Evolutionary conservation across 2,888 invertebrate genomes (phyloP).

Genomic region (Galerucella calmariensis): DNA sequence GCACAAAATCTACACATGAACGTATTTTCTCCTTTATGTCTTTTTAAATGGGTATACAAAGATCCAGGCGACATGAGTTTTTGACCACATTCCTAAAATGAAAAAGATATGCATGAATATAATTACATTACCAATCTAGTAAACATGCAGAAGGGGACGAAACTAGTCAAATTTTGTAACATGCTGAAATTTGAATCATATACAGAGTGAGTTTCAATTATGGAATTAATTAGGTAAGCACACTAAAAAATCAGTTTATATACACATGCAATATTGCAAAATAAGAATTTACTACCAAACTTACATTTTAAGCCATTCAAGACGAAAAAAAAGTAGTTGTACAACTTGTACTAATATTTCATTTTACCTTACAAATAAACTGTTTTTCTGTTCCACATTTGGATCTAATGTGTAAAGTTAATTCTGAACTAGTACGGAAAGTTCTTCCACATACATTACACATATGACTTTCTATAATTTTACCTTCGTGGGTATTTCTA

Average conservation of each 20-base stretch:
- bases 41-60: constrained; percentile 56
- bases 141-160: no score
- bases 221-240: no score
- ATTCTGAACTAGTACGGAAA: constrained; percentile 62
- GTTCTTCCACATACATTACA: constrained; percentile 65
- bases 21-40: constrained; percentile 55
- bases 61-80: constrained; percentile 59
- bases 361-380: constrained; percentile 59
- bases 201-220: no score
- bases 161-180: no score
- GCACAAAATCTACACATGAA: constrained; percentile 61
- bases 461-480: constrained; percentile 52
- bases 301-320: no score
- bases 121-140: not conserved
- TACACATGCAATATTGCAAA: no score
- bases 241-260: no score
- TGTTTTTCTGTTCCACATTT: constrained; percentile 65
- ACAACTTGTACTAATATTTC: constrained; percentile 12
- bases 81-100: constrained; percentile 55
- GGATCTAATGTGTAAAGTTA: constrained; percentile 59
- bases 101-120: constrained; percentile 15
- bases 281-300: no score
- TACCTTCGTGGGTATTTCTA: constrained; percentile 61
- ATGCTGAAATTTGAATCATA: no score
- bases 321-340: no score